Percentiles rank a stretch among this genome's conserved stretches.
These are phyloP conservation scores for Odontamblyopus rebecca DNA, from an alignment of 2,797 vertebrate genomes.

Conservation along the genomic window DNA sequence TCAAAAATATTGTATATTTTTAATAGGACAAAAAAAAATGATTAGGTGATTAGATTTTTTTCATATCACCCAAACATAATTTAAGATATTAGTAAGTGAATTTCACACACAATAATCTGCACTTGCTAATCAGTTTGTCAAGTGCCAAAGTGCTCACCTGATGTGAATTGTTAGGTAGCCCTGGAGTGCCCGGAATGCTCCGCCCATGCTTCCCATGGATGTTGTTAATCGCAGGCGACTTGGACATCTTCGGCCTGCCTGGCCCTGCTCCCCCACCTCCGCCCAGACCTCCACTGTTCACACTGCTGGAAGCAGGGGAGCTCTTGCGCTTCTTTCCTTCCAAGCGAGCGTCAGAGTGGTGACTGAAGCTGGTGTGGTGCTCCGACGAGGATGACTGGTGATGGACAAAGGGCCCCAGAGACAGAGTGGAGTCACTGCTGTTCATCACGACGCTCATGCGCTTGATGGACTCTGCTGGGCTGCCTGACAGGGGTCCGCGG, in stretches of 20 bases:
- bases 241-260: slow-evolving; percentile 91
- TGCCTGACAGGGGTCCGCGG: slow-evolving; percentile 86
- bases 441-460: slow-evolving; percentile 99
- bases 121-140: neutral
- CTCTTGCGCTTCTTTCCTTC: slow-evolving; percentile 95
- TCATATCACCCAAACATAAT: too few relatives aligned
- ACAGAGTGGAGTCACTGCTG: slow-evolving; percentile 95
- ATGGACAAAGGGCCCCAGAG: slow-evolving; percentile 94
- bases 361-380: slow-evolving; percentile 83
- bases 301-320: slow-evolving; percentile 82
- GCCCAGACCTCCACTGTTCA: slow-evolving; percentile 61
- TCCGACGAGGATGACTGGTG: slow-evolving; percentile 74
- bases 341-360: slow-evolving; percentile 88
- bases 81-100: neutral
- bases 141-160: slow-evolving; percentile 80
- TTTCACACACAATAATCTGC: neutral
- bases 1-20: too few relatives aligned
- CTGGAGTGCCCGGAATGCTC: slow-evolving; percentile 87
- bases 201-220: slow-evolving; percentile 92
- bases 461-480: slow-evolving; percentile 94
- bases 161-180: slow-evolving; percentile 92
- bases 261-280: slow-evolving; percentile 69
- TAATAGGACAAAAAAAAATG: too few relatives aligned
- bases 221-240: slow-evolving; percentile 91
- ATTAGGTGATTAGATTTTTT: too few relatives aligned